These are phyloP conservation scores for Hypena proboscidalis DNA, from an alignment of 2,888 invertebrate species.

Conservation along the genomic window DNA sequence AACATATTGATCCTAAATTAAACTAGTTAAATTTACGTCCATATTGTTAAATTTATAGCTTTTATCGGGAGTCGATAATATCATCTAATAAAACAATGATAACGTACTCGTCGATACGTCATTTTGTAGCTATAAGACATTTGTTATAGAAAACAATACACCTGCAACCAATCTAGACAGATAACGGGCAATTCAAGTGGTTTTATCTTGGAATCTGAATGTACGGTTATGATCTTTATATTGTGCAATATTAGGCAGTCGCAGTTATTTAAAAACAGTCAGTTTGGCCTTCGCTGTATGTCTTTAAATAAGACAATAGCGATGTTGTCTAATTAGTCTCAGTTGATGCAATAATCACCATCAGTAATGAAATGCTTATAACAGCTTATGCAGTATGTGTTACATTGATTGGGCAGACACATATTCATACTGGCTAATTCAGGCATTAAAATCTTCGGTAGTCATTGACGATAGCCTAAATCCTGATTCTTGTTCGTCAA, in stretches of 20 bases:
- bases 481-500: too few species aligned
- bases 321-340: not conserved
- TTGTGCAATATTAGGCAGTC: too few species aligned
- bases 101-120: not conserved
- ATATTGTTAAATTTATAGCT: not conserved
- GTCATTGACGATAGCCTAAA: too few species aligned
- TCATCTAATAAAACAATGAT: not conserved
- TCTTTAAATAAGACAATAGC: not conserved
- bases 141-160: not conserved
- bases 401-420: too few species aligned
- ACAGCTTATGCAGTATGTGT: too few species aligned
- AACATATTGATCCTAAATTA: too few species aligned
- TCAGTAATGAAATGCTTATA: too few species aligned
- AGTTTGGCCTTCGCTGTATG: not conserved
- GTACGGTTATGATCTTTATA: too few species aligned
- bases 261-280: not conserved
- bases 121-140: not conserved
- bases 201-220: not conserved
- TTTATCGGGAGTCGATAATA: not conserved
- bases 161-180: not conserved
- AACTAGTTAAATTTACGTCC: too few species aligned
- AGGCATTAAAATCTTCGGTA: too few species aligned
- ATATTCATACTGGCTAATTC: too few species aligned
- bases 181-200: not conserved
- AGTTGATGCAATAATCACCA: too few species aligned